These are phyloP conservation scores for Sinopyrophorus schimmeli DNA, from an alignment of 2,888 invertebrate species.

Conservation along the genomic window DNA sequence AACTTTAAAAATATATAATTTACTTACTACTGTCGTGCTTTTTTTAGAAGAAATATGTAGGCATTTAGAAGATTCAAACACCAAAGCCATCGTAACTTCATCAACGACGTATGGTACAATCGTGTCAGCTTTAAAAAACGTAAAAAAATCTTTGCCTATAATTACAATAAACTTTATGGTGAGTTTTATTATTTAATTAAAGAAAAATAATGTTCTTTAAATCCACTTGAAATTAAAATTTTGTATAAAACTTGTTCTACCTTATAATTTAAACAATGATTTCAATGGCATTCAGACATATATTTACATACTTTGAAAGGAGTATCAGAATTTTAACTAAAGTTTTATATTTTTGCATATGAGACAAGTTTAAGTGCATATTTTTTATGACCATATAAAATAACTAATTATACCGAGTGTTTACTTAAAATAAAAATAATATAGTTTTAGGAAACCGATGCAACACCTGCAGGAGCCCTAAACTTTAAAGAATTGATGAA, in stretches of 20 bases:
- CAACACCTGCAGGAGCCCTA: constrained; percentile 61
- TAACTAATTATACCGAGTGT: constrained; percentile 54
- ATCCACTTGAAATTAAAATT: too few relatives aligned
- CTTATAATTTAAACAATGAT: too few relatives aligned
- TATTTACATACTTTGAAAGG: too few relatives aligned
- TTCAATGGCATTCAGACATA: too few relatives aligned
- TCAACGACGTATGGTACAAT: constrained; percentile 58
- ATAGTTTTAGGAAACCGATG: constrained; percentile 46
- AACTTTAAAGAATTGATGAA: constrained; percentile 65
- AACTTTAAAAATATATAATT: too few relatives aligned
- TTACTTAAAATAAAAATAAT: constrained; percentile 60
- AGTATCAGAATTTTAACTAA: too few relatives aligned
- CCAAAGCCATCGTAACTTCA: constrained; percentile 65
- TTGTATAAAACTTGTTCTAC: too few relatives aligned
- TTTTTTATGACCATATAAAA: constrained; percentile 55
- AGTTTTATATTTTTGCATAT: too few relatives aligned
- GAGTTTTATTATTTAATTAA: too few relatives aligned
- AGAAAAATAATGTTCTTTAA: too few relatives aligned
- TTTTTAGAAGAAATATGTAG: constrained; percentile 60
- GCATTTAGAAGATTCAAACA: constrained; percentile 62
- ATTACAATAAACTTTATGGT: constrained; percentile 57
- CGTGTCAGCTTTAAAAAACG: constrained; percentile 54
- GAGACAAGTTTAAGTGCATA: too few relatives aligned
- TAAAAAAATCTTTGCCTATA: constrained; percentile 56
- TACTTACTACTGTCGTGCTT: too few relatives aligned